These are phyloP conservation scores for Anguilla pacifica DNA, from an alignment of 2,797 vertebrate species.

Conservation along the genomic window DNA sequence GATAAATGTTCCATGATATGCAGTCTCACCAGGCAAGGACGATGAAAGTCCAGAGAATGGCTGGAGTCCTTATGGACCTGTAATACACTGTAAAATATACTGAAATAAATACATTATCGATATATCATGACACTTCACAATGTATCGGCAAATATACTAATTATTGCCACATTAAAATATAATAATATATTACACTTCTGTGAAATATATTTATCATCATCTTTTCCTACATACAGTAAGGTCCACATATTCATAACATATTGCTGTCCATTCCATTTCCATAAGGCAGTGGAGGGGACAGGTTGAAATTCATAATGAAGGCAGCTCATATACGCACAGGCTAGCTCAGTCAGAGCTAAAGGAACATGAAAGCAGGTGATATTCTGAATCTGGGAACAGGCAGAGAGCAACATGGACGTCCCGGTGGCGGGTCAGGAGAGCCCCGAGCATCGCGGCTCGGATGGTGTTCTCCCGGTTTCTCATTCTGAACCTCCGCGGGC, in stretches of 20 bases:
- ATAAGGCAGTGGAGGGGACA: background rate
- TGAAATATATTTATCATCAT: too few species aligned
- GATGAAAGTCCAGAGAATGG: background rate
- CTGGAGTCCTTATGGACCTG: background rate
- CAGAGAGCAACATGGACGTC: background rate
- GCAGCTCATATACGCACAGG: background rate
- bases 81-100: too few species aligned
- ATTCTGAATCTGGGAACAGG: background rate
- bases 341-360: background rate
- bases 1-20: conserved; percentile 14
- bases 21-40: background rate
- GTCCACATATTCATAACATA: too few species aligned
- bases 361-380: too few species aligned
- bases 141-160: too few species aligned
- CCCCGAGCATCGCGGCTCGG: background rate
- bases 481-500: background rate
- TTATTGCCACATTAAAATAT: too few species aligned
- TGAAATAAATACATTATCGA: too few species aligned
- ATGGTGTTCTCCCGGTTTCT: background rate
- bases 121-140: too few species aligned
- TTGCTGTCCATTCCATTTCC: too few species aligned
- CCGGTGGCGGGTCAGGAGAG: too few species aligned
- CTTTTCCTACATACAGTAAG: too few species aligned
- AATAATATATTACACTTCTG: too few species aligned
- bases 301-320: background rate